Conservation (phyloP, 2,888 invertebrate species). For the Lingula anatina region DNA sequence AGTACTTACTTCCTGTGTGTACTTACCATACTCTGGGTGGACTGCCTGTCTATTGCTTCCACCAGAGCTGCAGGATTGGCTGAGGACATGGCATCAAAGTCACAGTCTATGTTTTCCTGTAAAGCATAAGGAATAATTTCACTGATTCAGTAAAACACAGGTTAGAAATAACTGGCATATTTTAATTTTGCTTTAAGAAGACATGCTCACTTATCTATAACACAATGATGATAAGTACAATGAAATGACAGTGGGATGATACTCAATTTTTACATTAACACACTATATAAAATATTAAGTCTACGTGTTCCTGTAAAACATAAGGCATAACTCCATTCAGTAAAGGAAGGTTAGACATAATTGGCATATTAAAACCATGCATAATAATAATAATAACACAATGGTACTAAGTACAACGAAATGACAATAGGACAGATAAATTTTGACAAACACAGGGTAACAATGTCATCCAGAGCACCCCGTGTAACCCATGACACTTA, state of each 20-base stretch:
- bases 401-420: neutral
- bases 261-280: no score
- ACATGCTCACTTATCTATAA: no score
- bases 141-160: no score
- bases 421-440: neutral
- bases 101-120: constrained; percentile 62
- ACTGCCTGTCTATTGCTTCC: constrained; percentile 70
- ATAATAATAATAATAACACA: neutral
- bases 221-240: no score
- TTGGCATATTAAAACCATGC: neutral
- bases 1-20: no score
- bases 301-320: no score
- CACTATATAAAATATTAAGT: no score
- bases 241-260: no score
- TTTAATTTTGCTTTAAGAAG: no score
- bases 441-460: no score
- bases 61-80: constrained; percentile 74
- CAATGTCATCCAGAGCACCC: neutral
- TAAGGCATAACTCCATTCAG: no score
- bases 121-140: constrained; percentile 15
- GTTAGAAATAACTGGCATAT: no score
- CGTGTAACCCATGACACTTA: constrained; percentile 25
- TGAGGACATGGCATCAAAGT: constrained; percentile 61
- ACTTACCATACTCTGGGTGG: neutral
- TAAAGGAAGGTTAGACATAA: neutral